A percentile compares a stretch with the other conserved stretches of the same genome.
Evolutionary conservation across 1,140 invertebrate species (phyloP).

Genomic region (Solenopsis fugax): DNA sequence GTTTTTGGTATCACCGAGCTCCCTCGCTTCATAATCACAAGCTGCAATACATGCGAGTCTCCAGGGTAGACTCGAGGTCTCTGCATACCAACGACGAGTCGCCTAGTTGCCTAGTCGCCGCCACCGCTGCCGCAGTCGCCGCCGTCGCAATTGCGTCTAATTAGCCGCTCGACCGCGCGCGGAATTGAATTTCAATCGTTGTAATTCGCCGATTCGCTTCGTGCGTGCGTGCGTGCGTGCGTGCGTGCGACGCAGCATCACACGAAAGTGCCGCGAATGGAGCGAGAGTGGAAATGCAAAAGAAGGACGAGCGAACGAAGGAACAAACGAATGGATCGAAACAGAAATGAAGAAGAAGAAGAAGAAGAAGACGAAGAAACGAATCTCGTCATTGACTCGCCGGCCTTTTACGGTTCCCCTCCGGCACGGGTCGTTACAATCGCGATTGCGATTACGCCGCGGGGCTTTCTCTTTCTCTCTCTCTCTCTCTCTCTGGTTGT

Average conservation of each 20-base stretch:
- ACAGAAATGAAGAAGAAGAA: slow-evolving; percentile 1
- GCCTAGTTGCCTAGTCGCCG: slow-evolving; percentile 45
- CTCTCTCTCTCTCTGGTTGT: background rate
- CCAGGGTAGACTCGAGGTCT: slow-evolving; percentile 8
- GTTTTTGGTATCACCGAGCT: slow-evolving; percentile 19
- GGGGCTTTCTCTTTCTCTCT: background rate
- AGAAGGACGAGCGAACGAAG: slow-evolving; percentile 22
- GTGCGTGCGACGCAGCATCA: slow-evolving; percentile 22
- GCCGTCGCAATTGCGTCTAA: slow-evolving; percentile 79
- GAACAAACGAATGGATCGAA: background rate
- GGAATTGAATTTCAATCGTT: slow-evolving; percentile 85
- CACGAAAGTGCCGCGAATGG: slow-evolving; percentile 36
- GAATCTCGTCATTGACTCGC: slow-evolving; percentile 39
- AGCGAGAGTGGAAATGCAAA: slow-evolving; percentile 3
- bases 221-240: slow-evolving; percentile 66
- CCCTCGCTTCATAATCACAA: slow-evolving; percentile 44
- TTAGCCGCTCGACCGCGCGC: slow-evolving; percentile 81
- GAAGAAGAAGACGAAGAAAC: slow-evolving; percentile 54
- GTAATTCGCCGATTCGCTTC: slow-evolving; percentile 82
- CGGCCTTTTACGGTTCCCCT: slow-evolving; percentile 72
- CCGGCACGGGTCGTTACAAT: slow-evolving; percentile 69
- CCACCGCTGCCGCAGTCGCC: slow-evolving; percentile 12
- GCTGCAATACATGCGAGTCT: slow-evolving; percentile 60
- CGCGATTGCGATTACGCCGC: slow-evolving; percentile 74
- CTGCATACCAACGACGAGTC: slow-evolving; percentile 12